Base-by-base conservation (phyloP, 2,888 invertebrate genomes). In the Eupithecia centaureata region DNA sequence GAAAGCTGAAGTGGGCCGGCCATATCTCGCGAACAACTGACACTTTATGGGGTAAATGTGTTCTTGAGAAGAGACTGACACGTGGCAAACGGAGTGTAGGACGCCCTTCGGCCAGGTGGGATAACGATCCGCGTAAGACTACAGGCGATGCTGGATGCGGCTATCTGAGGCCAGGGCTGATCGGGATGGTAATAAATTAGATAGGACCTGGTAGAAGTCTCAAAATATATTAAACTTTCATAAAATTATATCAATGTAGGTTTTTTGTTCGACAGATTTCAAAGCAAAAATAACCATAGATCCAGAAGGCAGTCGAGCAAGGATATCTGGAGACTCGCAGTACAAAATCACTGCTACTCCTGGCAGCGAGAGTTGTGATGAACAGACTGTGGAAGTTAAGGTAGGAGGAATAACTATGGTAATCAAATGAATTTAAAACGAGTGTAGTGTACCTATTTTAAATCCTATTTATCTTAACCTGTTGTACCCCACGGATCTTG, bases 321-420 rank as follows among this genome's bases (percentile, higher is more conserved):
- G 68, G 35, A 73, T 90, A 27, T 76, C 82, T 1, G 87, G 85
- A 4, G 86, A 89, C 62, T 73, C 86, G 10, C 80, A 83, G 33
- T 88, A 86, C 47, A 77, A 70, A 1, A 67, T 90, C 0, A 77
- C 75, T 1, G 80, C 85, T 0, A 78, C 72, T 60, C 85, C 89
- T 0, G 91, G 88, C 0, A 74, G 75, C 3, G 82, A 85, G 42
- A 73, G 74, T 5, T 93, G 93, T 68, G 84, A 90, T 18, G 88
- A 92, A 54, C 84, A 87, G 72, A 78, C 79, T 15, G 85, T 94
- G 10, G 81, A 85, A 75, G 86, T 93, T 0, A 86, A 86, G 78
- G 93, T 93, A 56, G 4, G 18, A 22, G 12, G 5, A 52, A 27
- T 25, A 4, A 35, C 12, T 33, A 33, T 7, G 10, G 10, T 33